Base-by-base conservation (phyloP, 2,888 invertebrate species). In the Troides aeacus region DNA sequence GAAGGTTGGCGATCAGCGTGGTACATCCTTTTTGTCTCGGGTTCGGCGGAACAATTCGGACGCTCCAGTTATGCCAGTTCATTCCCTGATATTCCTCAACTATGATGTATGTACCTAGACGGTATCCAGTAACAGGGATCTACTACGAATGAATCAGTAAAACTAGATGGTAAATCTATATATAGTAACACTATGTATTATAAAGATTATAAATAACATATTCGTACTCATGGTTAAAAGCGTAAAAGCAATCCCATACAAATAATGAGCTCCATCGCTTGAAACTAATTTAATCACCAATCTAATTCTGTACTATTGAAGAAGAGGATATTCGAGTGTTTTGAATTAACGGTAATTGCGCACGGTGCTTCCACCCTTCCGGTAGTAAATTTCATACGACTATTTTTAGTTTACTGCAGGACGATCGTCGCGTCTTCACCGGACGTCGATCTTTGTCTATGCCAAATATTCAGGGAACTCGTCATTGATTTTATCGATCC, bases 291-390 rank as follows among this genome's bases (percentile, higher is more conserved):
- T 39, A 50, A 67, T 60, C 56, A 42, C 66, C 60, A 66, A 67
- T 70, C 66, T 67, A 70, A 64, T 64, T 61, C 36, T 12, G 61
- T 30, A 53, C 64, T 64, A 64, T 64, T 61, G 64, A 57, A 67
- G 58, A 50, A 59, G 39, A 10, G 50, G 4, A 53, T 59, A 62
- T 18, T 66, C 70, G 46, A 66, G 66, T 60, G 53, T 68, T 68
- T 39, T 66, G 60, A 66, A 70, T 70, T 70, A 64, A 64, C 66
- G 56, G 36, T 66, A 66, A 70, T 70, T 70, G 70, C 53, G 53
- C 56, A 56, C 60, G 36, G 36, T 23, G 59, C 70, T 70, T 36
- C 56, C 66, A 63, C 59, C 66, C 53, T 70, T 70, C 70, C 66
- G 59, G 70, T 60, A 46, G 24, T 59, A 64, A 59, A 65, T 69